Conservation (phyloP, 2,797 vertebrate species). For the Malurus leucopterus region DNA sequence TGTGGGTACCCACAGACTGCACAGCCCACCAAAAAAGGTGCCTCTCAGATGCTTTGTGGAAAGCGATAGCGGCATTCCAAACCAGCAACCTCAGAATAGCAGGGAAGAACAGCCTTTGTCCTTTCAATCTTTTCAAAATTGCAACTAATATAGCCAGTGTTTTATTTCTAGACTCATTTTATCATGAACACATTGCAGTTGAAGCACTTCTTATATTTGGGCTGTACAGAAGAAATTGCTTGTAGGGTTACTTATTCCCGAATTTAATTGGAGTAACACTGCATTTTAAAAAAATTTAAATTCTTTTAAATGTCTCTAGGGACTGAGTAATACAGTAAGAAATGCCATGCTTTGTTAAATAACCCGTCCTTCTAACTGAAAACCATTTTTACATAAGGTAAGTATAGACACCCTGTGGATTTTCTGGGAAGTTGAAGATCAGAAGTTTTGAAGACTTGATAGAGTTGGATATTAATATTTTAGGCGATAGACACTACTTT, state of each 20-base stretch:
- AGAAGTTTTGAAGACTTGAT: background rate
- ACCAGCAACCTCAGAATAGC: background rate
- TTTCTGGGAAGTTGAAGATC: background rate
- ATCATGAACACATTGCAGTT: background rate
- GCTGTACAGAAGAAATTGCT: background rate
- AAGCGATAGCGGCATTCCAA: background rate
- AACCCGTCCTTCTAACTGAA: background rate
- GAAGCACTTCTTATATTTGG: background rate
- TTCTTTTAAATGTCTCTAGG: background rate
- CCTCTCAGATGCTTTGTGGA: background rate
- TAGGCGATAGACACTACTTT: background rate
- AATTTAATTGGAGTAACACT: background rate
- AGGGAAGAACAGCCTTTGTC: background rate
- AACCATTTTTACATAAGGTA: background rate
- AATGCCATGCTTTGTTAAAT: background rate
- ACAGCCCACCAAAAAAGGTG: background rate
- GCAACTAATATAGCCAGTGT: background rate
- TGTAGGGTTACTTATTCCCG: background rate
- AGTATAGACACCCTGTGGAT: background rate
- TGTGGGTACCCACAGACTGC: background rate
- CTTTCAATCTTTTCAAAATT: background rate
- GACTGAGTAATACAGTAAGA: background rate
- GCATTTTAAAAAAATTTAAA: background rate
- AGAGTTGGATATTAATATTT: background rate
- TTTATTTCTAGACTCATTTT: background rate